A percentile compares a stretch with the other conserved stretches of the same genome.
Evolutionary conservation across 2,888 invertebrate species (phyloP).

Genomic region (Chloroclysta siterata): DNA sequence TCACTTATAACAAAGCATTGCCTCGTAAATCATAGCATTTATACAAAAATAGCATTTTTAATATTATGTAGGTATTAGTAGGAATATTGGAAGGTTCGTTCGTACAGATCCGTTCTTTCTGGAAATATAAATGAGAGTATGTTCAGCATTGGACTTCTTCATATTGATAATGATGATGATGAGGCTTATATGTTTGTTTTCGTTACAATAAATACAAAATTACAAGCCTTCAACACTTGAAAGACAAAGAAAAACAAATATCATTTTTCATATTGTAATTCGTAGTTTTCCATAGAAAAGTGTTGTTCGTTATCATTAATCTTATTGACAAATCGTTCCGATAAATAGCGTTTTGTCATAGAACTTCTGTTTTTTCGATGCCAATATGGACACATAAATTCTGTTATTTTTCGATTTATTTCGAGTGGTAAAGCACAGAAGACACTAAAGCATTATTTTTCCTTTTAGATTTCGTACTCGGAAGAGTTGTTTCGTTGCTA

Average conservation of each 20-base stretch:
- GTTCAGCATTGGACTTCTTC: no score
- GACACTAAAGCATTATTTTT: background rate
- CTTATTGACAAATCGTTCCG: constrained; percentile 53
- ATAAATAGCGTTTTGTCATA: constrained; percentile 48
- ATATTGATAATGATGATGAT: no score
- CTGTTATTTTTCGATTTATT: constrained; percentile 20
- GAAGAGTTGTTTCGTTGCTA: no score
- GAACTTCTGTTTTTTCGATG: constrained; percentile 42
- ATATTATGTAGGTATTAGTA: no score
- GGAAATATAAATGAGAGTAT: no score
- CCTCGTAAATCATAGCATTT: no score
- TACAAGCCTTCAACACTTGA: background rate
- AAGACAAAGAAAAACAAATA: constrained; percentile 25
- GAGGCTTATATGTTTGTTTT: background rate
- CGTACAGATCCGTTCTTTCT: no score
- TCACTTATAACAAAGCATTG: no score
- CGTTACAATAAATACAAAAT: background rate
- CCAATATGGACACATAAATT: constrained; percentile 28
- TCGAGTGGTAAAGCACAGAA: constrained; percentile 7
- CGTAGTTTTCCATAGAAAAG: constrained; percentile 38
- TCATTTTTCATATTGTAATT: constrained; percentile 40
- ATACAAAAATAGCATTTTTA: no score
- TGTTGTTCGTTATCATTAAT: constrained; percentile 49
- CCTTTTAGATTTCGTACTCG: no score
- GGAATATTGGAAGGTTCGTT: no score